Base-by-base conservation (phyloP, 1,140 invertebrate species). In the Vanessa tameamea region DNA sequence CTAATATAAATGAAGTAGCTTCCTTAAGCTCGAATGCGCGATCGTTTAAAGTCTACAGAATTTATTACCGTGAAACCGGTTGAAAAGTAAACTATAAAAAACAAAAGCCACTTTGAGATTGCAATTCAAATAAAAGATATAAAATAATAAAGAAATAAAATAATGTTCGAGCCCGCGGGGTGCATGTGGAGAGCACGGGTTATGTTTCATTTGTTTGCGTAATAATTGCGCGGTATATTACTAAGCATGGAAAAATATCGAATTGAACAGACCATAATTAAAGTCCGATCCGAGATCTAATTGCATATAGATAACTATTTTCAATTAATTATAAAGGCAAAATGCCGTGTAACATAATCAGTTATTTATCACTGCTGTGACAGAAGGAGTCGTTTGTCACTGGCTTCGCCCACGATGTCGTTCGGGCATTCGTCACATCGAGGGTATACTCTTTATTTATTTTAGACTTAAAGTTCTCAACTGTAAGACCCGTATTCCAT, bases 331-430 rank as follows among this genome's bases (percentile, higher is more conserved):
- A 89, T 92, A 82, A 90, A 85, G 78, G 86, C 86, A 87, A 92
- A 92, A 90, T 87, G 84, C 81, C 85, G 83, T 87, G 90, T 90
- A 91, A 90, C 87, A 91, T 85, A 91, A 91, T 91, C 90, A 90
- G 89, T 89, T 90, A 90, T 92, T 92, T 91, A 91, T 92, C 87
- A 90, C 82, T 78, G 83, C 84, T 86, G 87, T 84, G 89, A 91
- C 90, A 89, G 84, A 82, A 79, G 78, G 78, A 83, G 85, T 89
- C 88, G 86, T 92, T 92, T 91, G 87, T 90, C 90, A 89, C 83
- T 75, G 76, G 84, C 86, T 89, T 87, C 89, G 87, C 89, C 89
- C 88, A 91, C 89, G 85, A 80, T 75, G 82, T 81, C 75, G 78
- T 84, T 78, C 79, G 83, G 84, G 84, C 82, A 86, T 88, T 88